These are phyloP conservation scores for Micromesistius poutassou DNA, from an alignment of 2,797 vertebrate species.

Conservation along the genomic window DNA sequence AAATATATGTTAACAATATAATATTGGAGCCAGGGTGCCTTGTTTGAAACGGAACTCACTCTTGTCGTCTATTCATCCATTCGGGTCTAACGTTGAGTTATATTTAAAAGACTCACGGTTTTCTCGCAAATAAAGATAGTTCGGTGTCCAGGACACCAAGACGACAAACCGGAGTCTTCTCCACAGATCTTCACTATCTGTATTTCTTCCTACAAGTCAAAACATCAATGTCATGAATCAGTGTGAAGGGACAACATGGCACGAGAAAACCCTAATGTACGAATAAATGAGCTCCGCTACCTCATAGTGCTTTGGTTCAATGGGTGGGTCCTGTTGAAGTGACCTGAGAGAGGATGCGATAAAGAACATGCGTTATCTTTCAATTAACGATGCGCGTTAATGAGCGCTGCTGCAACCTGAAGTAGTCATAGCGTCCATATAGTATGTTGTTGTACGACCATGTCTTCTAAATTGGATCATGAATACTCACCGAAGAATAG, in stretches of 20 bases:
- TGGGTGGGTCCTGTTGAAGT: slow-evolving; percentile 51
- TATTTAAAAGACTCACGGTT: slow-evolving; percentile 67
- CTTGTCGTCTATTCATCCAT: neutral
- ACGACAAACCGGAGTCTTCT: slow-evolving; percentile 65
- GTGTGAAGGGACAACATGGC: neutral
- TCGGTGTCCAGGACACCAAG: slow-evolving; percentile 67
- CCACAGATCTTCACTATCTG: slow-evolving; percentile 69
- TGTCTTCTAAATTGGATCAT: neutral
- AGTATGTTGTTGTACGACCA: neutral
- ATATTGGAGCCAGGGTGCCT: neutral
- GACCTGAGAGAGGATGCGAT: slow-evolving; percentile 39
- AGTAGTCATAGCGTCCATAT: neutral
- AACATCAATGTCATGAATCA: neutral
- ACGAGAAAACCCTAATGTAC: neutral
- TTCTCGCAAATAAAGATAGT: slow-evolving; percentile 80
- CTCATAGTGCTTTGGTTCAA: slow-evolving; percentile 44
- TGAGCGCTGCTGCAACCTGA: neutral
- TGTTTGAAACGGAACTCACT: neutral
- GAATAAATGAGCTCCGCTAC: slow-evolving; percentile 41
- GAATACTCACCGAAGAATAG: slow-evolving; percentile 57
- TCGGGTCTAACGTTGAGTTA: neutral
- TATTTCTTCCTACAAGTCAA: slow-evolving; percentile 73
- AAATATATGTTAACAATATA: neutral
- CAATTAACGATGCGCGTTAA: neutral
- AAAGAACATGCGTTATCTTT: neutral